Evolutionary conservation across 2,797 vertebrate species (phyloP).

Genomic region (Channallabes apus): DNA sequence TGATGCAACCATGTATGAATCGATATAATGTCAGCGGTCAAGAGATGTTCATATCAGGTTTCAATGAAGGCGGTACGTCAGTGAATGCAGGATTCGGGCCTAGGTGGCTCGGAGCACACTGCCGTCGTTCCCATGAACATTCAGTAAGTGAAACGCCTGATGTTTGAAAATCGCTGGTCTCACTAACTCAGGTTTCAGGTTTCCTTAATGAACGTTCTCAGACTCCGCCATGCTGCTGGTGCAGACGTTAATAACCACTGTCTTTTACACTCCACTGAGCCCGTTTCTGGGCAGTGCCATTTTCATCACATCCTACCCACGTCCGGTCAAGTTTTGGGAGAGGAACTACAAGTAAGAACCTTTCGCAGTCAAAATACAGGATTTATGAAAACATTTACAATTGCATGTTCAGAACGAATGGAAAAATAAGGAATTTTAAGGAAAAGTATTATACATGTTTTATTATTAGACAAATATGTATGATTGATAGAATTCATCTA

Average conservation of each 20-base stretch:
- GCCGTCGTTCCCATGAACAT: too few relatives aligned
- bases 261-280: conserved; percentile 92
- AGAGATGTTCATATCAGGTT: background rate
- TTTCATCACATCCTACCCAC: conserved; percentile 92
- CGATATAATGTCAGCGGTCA: background rate
- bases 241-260: conserved; percentile 86
- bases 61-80: too few relatives aligned
- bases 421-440: too few relatives aligned
- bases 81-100: too few relatives aligned
- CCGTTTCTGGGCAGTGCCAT: conserved; percentile 97
- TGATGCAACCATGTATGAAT: background rate
- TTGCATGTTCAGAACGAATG: too few relatives aligned
- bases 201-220: conserved; percentile 64
- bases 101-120: too few relatives aligned
- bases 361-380: conserved; percentile 4
- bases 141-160: too few relatives aligned
- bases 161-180: background rate
- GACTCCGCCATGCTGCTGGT: conserved; percentile 96
- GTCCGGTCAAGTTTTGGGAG: conserved; percentile 97
- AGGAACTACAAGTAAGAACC: conserved; percentile 93
- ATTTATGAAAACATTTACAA: background rate
- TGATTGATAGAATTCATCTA: background rate
- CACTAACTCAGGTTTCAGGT: background rate
- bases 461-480: too few relatives aligned
- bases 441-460: background rate